These are phyloP conservation scores for Eubasilissa regina DNA, from an alignment of 1,140 invertebrate species.

Conservation along the genomic window DNA sequence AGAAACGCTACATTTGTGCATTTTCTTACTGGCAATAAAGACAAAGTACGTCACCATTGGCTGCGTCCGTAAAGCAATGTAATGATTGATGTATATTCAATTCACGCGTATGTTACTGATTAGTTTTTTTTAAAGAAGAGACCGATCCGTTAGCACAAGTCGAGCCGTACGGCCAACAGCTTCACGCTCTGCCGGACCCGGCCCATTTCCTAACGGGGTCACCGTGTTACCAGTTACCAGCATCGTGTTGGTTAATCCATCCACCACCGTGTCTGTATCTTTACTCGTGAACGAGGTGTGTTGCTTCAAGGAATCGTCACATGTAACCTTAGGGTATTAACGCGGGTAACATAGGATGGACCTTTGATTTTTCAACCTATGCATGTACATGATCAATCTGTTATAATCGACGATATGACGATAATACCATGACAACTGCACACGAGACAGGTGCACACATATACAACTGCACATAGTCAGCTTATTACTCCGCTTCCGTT, in stretches of 20 bases:
- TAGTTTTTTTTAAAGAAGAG: not conserved
- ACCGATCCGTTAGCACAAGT: conserved; percentile 1
- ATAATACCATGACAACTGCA: no score
- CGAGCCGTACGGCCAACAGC: not conserved
- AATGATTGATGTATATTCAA: no score
- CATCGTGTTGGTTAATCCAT: not conserved
- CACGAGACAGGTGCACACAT: no score
- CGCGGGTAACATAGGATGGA: not conserved
- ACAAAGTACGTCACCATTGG: no score
- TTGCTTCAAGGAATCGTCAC: not conserved
- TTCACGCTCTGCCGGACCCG: conserved; percentile 28
- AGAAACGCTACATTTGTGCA: no score
- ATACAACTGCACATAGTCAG: no score
- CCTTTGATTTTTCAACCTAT: no score
- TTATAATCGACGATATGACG: no score
- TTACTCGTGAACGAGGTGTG: not conserved
- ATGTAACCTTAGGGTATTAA: not conserved
- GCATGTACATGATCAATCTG: no score
- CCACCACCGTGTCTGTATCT: not conserved
- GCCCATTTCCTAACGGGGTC: conserved; percentile 31
- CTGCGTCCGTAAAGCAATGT: no score
- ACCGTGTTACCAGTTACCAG: conserved; percentile 30
- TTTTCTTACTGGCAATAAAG: no score
- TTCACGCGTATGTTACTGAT: not conserved
- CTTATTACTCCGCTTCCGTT: no score